Evolutionary conservation across 1,140 invertebrate species (phyloP).

Genomic region (Lithobius niger): DNA sequence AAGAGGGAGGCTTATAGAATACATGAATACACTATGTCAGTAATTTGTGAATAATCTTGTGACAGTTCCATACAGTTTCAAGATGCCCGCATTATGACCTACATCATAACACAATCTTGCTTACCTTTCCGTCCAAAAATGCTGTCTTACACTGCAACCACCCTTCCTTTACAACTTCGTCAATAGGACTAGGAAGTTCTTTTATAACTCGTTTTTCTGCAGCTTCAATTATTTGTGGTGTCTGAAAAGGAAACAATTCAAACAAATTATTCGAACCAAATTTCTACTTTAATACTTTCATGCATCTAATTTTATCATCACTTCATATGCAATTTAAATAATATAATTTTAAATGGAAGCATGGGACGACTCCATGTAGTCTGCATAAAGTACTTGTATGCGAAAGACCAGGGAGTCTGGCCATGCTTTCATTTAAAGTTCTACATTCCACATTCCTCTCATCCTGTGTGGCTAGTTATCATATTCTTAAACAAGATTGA

Average conservation of each 20-base stretch:
- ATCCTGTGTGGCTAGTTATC: background rate
- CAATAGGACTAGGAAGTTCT: background rate
- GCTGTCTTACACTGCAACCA: constrained; percentile 64
- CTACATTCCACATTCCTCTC: background rate
- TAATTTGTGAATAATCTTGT: background rate
- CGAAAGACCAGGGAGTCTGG: background rate
- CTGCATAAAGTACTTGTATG: background rate
- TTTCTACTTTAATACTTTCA: background rate
- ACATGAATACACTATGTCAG: background rate
- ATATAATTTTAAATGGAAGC: no score
- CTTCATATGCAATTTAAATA: background rate
- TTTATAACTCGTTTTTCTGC: constrained; percentile 16
- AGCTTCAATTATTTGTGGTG: constrained; percentile 31
- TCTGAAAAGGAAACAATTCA: constrained; percentile 20
- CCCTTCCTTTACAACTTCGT: constrained; percentile 41
- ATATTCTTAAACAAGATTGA: background rate
- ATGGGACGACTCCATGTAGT: no score
- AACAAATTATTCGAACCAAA: background rate
- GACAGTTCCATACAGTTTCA: background rate
- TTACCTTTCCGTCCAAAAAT: constrained; percentile 62
- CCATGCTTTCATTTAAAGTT: background rate
- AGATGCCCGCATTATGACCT: background rate
- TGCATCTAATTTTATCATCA: background rate
- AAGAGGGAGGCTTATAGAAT: background rate
- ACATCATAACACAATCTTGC: constrained; percentile 4